These are phyloP conservation scores for Triplophysa bombifrons DNA, from an alignment of 2,797 vertebrate genomes.

Conservation along the genomic window DNA sequence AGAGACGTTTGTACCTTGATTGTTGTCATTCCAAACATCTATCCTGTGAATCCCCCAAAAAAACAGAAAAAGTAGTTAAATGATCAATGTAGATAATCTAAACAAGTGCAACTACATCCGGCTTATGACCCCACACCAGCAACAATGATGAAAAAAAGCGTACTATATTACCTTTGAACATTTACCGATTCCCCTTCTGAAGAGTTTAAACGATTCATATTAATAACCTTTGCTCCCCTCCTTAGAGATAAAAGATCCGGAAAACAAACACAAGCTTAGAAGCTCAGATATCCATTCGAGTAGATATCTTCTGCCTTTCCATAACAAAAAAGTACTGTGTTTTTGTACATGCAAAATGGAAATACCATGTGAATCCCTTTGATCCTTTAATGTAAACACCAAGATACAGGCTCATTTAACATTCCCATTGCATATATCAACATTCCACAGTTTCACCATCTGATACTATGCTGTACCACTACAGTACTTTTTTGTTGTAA, in stretches of 20 bases:
- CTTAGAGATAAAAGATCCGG: constrained; percentile 56
- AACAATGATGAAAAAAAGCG: constrained; percentile 51
- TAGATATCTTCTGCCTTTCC: constrained; percentile 13
- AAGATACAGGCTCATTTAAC: background rate
- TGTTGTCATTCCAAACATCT: constrained; percentile 55
- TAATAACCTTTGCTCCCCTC: constrained; percentile 70
- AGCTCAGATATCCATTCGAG: constrained; percentile 26
- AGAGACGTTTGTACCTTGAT: constrained; percentile 63
- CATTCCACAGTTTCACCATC: background rate
- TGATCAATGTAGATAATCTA: background rate
- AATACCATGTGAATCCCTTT: background rate
- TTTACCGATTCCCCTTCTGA: constrained; percentile 53
- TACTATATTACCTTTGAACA: constrained; percentile 47
- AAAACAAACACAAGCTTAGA: constrained; percentile 33
- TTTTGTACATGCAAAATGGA: background rate
- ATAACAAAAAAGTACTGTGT: background rate
- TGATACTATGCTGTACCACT: background rate
- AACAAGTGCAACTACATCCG: background rate
- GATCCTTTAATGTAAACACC: no score
- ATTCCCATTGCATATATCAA: background rate
- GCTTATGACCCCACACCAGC: constrained; percentile 3
- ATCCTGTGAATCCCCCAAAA: constrained; percentile 41
- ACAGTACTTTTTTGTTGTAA: constrained; percentile 7
- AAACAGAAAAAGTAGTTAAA: constrained; percentile 6
- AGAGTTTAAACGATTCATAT: constrained; percentile 66